These are phyloP conservation scores for Adelphocoris suturalis DNA, from an alignment of 2,888 invertebrate species.

Conservation along the genomic window DNA sequence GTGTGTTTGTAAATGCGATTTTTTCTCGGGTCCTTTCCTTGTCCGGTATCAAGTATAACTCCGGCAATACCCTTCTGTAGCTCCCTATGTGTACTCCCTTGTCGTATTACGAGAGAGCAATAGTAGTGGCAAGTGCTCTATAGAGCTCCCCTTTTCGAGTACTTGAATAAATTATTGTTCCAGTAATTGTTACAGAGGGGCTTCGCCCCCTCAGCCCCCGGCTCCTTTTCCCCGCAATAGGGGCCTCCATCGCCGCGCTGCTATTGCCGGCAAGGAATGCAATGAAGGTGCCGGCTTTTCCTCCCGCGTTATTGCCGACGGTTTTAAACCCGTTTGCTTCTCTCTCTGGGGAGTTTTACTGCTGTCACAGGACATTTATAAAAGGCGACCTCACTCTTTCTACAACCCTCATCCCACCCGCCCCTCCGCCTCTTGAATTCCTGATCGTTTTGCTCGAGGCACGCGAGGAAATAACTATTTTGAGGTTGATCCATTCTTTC, in stretches of 20 bases:
- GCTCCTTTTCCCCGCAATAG: constrained; percentile 20
- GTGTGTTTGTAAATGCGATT: constrained; percentile 17
- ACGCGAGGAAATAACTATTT: constrained; percentile 39
- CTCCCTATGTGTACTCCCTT: not conserved
- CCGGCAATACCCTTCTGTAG: not conserved
- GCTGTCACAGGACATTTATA: constrained; percentile 50
- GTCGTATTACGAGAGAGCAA: constrained; percentile 2
- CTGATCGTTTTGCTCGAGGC: constrained; percentile 4
- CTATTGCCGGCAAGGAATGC: constrained; percentile 47
- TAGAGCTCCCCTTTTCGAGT: not conserved
- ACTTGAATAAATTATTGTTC: constrained; percentile 53
- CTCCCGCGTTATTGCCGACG: constrained; percentile 47
- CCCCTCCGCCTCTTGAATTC: not conserved
- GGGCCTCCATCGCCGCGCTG: not conserved
- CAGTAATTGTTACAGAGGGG: constrained; percentile 37
- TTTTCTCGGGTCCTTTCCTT: not conserved
- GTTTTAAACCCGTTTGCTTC: constrained; percentile 46
- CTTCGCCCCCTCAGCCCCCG: not conserved
- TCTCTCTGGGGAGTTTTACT: constrained; percentile 32
- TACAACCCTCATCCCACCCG: not conserved
- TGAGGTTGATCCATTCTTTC: constrained; percentile 39
- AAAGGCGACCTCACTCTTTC: constrained; percentile 47
- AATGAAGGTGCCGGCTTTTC: constrained; percentile 44
- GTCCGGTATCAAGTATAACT: not conserved
- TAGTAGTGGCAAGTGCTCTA: not conserved